Percentiles rank a stretch among this genome's conserved stretches.
phyloP scores from a whole-genome alignment of 1,140 invertebrate genomes.

The Stegodyphus dumicola region DNA sequence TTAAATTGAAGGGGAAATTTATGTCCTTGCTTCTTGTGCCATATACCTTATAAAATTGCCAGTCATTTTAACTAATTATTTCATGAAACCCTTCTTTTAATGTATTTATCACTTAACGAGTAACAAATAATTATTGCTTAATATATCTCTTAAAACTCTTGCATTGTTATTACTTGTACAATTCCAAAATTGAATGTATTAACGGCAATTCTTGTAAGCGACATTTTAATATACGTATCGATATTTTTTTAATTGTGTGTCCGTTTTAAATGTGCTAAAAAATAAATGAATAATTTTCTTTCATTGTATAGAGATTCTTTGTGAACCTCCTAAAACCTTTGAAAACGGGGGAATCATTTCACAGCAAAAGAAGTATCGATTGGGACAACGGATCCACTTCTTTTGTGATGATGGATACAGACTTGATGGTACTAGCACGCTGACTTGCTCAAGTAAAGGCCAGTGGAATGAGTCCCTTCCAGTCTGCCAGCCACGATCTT shows the following conservation, averaged over 20 bases:
- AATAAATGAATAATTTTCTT: background rate
- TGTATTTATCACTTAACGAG: too few species aligned
- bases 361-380: conserved; percentile 5
- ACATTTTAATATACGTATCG: too few species aligned
- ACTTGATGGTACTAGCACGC: conserved; percentile 30
- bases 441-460: conserved; percentile 36
- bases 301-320: conserved; percentile 46
- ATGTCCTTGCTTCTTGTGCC: too few species aligned
- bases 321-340: conserved; percentile 18
- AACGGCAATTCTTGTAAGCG: too few species aligned
- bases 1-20: too few species aligned
- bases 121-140: too few species aligned
- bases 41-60: too few species aligned
- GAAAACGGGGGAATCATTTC: conserved; percentile 43
- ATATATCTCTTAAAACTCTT: too few species aligned
- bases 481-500: conserved; percentile 62
- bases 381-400: conserved; percentile 42
- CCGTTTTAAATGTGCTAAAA: background rate
- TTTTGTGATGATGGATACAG: conserved; percentile 56
- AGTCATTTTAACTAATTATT: too few species aligned
- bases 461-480: conserved; percentile 49
- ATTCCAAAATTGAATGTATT: too few species aligned
- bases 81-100: too few species aligned
- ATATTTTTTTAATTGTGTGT: background rate
- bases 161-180: too few species aligned